These are phyloP conservation scores for Chionodraco myersi DNA, from an alignment of 2,113 vertebrate species.

Conservation along the genomic window DNA sequence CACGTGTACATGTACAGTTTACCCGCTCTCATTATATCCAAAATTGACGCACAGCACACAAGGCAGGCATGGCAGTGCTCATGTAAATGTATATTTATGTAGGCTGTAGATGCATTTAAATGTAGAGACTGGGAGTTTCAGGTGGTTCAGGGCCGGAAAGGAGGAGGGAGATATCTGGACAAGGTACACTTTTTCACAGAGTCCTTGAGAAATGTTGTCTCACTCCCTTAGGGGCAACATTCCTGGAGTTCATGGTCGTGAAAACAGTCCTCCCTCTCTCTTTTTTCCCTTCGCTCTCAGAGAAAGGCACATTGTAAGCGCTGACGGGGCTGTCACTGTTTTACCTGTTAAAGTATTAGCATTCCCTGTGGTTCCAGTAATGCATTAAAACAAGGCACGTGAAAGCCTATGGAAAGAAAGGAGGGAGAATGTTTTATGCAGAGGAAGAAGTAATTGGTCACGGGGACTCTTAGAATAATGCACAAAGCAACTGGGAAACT, in stretches of 20 bases:
- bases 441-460: slow-evolving; percentile 3
- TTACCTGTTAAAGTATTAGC: slow-evolving; percentile 52
- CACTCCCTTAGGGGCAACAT: slow-evolving; percentile 45
- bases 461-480: neutral
- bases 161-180: slow-evolving; percentile 35
- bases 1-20: slow-evolving; percentile 3
- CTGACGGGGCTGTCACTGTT: slow-evolving; percentile 62
- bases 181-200: slow-evolving; percentile 60
- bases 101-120: slow-evolving; percentile 43
- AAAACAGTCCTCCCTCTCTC: slow-evolving; percentile 55
- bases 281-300: slow-evolving; percentile 15
- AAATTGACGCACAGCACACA: slow-evolving; percentile 19
- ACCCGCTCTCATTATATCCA: slow-evolving; percentile 39
- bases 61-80: slow-evolving; percentile 12
- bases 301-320: slow-evolving; percentile 58
- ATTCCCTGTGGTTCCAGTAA: slow-evolving; percentile 23
- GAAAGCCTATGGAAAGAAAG: neutral
- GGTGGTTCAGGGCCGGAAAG: slow-evolving; percentile 43
- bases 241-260: slow-evolving; percentile 73
- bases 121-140: slow-evolving; percentile 48
- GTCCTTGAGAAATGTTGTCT: slow-evolving; percentile 74
- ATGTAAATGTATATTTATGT: slow-evolving; percentile 49
- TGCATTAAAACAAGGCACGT: slow-evolving; percentile 26
- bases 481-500: slow-evolving; percentile 3
- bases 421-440: neutral